Conservation (phyloP, 2,888 invertebrate species). For the Diaprepes abbreviatus region DNA sequence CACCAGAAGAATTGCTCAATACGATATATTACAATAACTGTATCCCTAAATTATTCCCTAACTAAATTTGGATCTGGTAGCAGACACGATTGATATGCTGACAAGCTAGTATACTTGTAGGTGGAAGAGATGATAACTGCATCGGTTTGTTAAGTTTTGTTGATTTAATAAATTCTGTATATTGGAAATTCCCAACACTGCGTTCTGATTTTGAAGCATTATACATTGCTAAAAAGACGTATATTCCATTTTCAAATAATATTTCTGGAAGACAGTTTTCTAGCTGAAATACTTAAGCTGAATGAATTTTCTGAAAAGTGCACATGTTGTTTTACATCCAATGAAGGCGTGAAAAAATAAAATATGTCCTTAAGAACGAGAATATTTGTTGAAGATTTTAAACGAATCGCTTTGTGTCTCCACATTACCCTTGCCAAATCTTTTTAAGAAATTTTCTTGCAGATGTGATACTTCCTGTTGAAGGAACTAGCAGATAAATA, state of each 20-base stretch:
- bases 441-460: neutral
- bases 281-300: no score
- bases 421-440: neutral
- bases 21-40: no score
- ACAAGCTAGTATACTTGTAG: no score
- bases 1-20: no score
- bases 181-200: neutral
- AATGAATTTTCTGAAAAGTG: neutral
- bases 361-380: neutral
- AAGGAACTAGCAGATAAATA: no score
- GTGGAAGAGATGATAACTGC: no score
- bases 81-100: no score
- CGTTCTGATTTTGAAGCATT: neutral
- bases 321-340: neutral
- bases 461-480: no score
- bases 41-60: no score
- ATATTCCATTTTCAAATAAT: neutral
- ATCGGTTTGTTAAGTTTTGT: neutral
- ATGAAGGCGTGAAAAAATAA: neutral
- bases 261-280: no score
- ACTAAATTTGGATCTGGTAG: no score
- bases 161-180: neutral
- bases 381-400: neutral
- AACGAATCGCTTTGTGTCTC: neutral
- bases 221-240: no score